These are phyloP conservation scores for Coremacera marginata DNA, from an alignment of 2,888 invertebrate species.

Conservation along the genomic window DNA sequence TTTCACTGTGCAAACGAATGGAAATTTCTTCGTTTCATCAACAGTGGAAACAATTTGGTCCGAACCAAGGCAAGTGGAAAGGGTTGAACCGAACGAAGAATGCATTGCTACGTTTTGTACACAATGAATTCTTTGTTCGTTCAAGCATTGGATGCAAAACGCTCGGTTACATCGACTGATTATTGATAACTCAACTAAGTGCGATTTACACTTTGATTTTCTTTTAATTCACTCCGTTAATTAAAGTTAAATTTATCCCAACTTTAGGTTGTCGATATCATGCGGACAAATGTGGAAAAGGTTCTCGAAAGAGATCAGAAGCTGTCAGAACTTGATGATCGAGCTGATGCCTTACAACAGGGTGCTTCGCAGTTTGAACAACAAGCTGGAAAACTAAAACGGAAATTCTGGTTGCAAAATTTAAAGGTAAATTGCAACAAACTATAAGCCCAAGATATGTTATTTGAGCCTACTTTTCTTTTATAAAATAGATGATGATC, in stretches of 20 bases:
- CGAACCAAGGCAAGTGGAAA: too few species aligned
- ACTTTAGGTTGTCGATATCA: conserved; percentile 87
- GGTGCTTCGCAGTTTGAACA: conserved; percentile 97
- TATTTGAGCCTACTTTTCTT: too few species aligned
- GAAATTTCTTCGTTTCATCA: too few species aligned
- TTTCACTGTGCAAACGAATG: too few species aligned
- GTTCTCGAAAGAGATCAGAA: conserved; percentile 96
- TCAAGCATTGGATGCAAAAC: too few species aligned
- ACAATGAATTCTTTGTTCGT: too few species aligned
- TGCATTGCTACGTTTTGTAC: too few species aligned
- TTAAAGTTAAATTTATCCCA: background rate
- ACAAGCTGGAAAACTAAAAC: conserved; percentile 95
- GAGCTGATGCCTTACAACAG: conserved; percentile 95
- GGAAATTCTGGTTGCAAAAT: conserved; percentile 98
- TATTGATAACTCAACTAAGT: too few species aligned
- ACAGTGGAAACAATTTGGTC: too few species aligned
- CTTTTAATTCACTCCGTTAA: background rate
- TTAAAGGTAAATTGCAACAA: conserved; percentile 83
- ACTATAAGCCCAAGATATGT: too few species aligned
- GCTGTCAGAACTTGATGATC: conserved; percentile 92
- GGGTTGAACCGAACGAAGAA: too few species aligned
- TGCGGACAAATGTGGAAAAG: conserved; percentile 96
- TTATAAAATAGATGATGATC: conserved; percentile 86
- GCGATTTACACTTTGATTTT: background rate
- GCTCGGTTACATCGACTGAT: too few species aligned